Evolutionary conservation across 2,888 invertebrate genomes (phyloP).

Genomic region (Caenorhabditis japonica): DNA sequence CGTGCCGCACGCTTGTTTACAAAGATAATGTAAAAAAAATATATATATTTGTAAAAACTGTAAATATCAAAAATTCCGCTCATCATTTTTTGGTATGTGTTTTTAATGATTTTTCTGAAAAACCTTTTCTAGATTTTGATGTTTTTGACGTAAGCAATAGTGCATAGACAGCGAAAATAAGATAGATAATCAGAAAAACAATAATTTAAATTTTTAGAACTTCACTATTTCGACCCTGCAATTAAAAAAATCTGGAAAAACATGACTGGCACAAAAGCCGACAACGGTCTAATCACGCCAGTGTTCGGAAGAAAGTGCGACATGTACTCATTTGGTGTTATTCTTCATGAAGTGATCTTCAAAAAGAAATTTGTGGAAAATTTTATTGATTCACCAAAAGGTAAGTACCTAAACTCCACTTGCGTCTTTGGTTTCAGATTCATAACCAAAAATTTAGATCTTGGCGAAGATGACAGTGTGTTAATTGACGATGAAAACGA

Average conservation of each 20-base stretch:
- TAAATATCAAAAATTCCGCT: no score
- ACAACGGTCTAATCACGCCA: neutral
- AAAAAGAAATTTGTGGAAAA: slow-evolving; percentile 53
- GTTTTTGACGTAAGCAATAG: no score
- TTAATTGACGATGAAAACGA: slow-evolving; percentile 68
- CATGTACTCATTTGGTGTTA: slow-evolving; percentile 73
- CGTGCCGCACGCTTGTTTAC: no score
- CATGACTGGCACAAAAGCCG: slow-evolving; percentile 40
- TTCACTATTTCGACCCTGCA: slow-evolving; percentile 75
- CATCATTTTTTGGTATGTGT: no score
- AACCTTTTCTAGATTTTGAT: no score
- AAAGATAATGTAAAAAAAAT: no score
- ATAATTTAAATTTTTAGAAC: slow-evolving; percentile 47
- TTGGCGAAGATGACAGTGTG: slow-evolving; percentile 68
- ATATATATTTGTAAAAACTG: no score
- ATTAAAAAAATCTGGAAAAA: slow-evolving; percentile 54
- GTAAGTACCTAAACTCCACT: neutral
- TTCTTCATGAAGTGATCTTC: slow-evolving; percentile 70
- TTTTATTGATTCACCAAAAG: slow-evolving; percentile 1
- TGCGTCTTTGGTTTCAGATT: neutral
- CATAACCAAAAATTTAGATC: no score
- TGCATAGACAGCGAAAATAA: no score
- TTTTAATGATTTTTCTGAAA: no score
- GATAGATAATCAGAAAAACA: neutral
- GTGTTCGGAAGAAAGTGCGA: slow-evolving; percentile 55